Conservation (phyloP, 2,888 invertebrate genomes). For the Stramonita haemastoma region DNA sequence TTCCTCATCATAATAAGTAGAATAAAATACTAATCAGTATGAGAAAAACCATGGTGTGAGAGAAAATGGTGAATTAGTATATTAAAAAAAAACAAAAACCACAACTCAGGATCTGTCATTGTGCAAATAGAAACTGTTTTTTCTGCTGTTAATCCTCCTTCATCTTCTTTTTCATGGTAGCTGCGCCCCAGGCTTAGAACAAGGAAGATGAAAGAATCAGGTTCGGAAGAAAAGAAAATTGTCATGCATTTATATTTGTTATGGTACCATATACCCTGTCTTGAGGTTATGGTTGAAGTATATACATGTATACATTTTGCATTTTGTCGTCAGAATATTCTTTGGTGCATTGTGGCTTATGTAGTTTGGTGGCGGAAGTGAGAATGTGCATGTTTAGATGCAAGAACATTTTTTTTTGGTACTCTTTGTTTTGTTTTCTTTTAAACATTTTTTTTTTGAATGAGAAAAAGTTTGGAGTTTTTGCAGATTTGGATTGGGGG, state of each 20-base stretch:
- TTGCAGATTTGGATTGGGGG: neutral
- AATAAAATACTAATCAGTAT: too few relatives aligned
- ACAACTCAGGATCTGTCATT: too few relatives aligned
- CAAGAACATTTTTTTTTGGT: neutral
- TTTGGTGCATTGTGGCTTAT: neutral
- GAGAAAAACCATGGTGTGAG: too few relatives aligned
- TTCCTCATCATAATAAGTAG: too few relatives aligned
- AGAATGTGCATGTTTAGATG: neutral
- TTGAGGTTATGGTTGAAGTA: neutral
- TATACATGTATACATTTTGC: neutral
- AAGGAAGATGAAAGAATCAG: slow-evolving; percentile 20
- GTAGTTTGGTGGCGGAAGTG: neutral
- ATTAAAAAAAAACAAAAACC: too few relatives aligned
- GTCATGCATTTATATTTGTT: neutral
- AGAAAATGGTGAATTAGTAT: too few relatives aligned
- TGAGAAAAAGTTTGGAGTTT: neutral
- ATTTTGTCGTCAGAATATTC: neutral
- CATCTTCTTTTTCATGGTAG: neutral
- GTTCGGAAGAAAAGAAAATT: neutral
- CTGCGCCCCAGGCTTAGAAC: slow-evolving; percentile 19
- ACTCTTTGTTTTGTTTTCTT: neutral
- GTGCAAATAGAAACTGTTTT: too few relatives aligned
- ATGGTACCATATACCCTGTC: neutral
- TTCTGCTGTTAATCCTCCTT: too few relatives aligned
- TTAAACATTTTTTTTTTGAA: neutral